Conservation (phyloP, 2,888 invertebrate genomes). For the Platerodrilus igneus region DNA sequence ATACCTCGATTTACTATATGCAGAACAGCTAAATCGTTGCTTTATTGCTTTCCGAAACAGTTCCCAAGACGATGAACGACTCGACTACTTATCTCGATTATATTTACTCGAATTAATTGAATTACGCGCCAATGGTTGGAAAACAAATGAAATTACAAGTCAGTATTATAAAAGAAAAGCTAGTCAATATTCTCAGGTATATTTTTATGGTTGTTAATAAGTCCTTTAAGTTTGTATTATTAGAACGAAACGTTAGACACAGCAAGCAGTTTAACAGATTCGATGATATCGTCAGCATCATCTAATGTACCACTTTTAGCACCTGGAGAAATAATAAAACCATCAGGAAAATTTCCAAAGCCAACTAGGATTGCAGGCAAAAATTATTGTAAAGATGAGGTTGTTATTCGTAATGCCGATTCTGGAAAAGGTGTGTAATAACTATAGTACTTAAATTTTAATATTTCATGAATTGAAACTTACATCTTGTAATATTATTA, state of each 20-base stretch:
- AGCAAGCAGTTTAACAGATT: slow-evolving; percentile 48
- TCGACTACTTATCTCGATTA: slow-evolving; percentile 80
- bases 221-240: not conserved
- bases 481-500: slow-evolving; percentile 43
- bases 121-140: slow-evolving; percentile 88
- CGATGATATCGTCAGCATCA: slow-evolving; percentile 47
- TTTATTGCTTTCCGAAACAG: slow-evolving; percentile 86
- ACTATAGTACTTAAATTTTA: slow-evolving; percentile 9
- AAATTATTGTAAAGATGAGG: slow-evolving; percentile 92
- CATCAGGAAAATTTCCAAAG: slow-evolving; percentile 82
- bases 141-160: slow-evolving; percentile 76
- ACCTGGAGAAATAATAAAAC: slow-evolving; percentile 81
- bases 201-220: not conserved
- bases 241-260: slow-evolving; percentile 43
- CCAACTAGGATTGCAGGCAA: slow-evolving; percentile 89
- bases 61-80: slow-evolving; percentile 80
- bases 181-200: slow-evolving; percentile 41
- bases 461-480: too few species aligned
- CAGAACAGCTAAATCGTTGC: slow-evolving; percentile 79
- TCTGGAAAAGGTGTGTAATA: slow-evolving; percentile 81
- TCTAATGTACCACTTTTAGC: slow-evolving; percentile 58
- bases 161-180: slow-evolving; percentile 70
- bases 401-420: slow-evolving; percentile 90
- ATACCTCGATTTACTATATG: slow-evolving; percentile 75
- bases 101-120: slow-evolving; percentile 90